These are phyloP conservation scores for Stratiomys singularior DNA, from an alignment of 2,888 invertebrate species.

Conservation along the genomic window DNA sequence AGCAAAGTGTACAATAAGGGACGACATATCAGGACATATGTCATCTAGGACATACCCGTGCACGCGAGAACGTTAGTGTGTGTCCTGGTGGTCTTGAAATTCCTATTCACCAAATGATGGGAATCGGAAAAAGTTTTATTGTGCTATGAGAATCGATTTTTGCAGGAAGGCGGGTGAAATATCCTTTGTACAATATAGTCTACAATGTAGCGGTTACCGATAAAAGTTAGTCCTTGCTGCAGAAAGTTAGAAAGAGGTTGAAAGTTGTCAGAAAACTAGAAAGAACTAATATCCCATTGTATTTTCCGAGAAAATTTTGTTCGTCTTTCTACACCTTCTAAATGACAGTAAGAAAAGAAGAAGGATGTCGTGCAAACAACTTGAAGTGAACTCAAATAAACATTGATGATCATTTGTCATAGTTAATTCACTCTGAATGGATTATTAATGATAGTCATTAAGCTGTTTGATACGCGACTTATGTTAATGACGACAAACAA, in stretches of 20 bases:
- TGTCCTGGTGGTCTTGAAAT: constrained; percentile 18
- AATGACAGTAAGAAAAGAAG: too few species aligned
- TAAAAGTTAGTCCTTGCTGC: too few species aligned
- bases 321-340: too few species aligned
- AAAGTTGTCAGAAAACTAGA: too few species aligned
- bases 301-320: too few species aligned
- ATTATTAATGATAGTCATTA: constrained; percentile 50
- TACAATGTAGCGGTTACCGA: too few species aligned
- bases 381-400: constrained; percentile 1
- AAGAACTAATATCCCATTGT: too few species aligned
- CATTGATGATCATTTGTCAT: constrained; percentile 14
- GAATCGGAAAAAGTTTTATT: constrained; percentile 47
- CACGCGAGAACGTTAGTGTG: constrained; percentile 10
- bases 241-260: too few species aligned
- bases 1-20: constrained; percentile 31
- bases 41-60: background rate
- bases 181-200: too few species aligned
- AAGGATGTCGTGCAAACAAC: too few species aligned
- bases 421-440: constrained; percentile 42
- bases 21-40: constrained; percentile 37
- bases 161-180: too few species aligned
- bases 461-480: constrained; percentile 19
- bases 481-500: constrained; percentile 12
- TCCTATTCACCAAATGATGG: constrained; percentile 40
- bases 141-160: constrained; percentile 40